Conservation (phyloP, 2,113 vertebrate genomes). For the Galbula dea region DNA sequence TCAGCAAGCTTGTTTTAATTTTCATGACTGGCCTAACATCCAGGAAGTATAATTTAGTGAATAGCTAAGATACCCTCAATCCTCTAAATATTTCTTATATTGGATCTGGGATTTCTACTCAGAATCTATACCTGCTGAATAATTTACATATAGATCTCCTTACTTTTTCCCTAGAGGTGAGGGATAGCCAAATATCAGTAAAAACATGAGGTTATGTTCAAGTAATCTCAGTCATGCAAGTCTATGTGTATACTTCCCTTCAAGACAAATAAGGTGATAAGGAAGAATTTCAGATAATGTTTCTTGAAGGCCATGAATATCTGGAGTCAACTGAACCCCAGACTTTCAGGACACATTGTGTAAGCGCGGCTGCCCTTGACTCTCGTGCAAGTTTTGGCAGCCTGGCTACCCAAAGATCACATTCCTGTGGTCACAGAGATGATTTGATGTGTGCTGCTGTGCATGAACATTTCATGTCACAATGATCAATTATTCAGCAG, state of each 20-base stretch:
- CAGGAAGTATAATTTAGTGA: not conserved
- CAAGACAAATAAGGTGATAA: not conserved
- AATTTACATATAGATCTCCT: not conserved
- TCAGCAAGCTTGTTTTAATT: not conserved
- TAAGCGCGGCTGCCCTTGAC: not conserved
- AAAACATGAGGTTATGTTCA: not conserved
- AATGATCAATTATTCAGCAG: constrained; percentile 31
- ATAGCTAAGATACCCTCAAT: not conserved
- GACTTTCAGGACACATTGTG: not conserved
- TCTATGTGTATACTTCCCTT: not conserved
- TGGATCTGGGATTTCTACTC: not conserved
- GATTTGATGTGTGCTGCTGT: not conserved
- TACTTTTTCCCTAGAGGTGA: not conserved
- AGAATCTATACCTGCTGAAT: not conserved
- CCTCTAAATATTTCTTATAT: not conserved
- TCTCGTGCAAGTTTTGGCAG: not conserved
- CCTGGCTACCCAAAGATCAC: not conserved
- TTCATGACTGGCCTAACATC: not conserved
- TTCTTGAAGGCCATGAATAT: not conserved
- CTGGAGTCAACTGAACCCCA: not conserved
- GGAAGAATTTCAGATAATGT: not conserved
- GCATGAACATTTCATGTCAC: constrained; percentile 33
- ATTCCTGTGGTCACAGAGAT: not conserved
- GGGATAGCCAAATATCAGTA: not conserved
- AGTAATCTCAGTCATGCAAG: not conserved